These are phyloP conservation scores for Margarornis squamiger DNA, from an alignment of 2,797 vertebrate genomes.

Conservation along the genomic window DNA sequence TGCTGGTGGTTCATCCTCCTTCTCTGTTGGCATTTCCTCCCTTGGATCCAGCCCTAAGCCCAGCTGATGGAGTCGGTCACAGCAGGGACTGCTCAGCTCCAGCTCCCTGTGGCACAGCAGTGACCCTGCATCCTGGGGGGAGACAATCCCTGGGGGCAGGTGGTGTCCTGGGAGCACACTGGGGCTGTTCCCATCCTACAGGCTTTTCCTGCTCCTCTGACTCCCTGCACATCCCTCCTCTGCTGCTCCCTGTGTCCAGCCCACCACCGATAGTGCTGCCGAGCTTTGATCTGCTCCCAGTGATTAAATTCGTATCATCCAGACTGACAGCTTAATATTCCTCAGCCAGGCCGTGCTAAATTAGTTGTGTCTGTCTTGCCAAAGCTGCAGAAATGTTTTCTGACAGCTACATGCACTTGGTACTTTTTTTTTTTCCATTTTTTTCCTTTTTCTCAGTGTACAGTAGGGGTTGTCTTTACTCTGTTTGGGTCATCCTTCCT, in stretches of 20 bases:
- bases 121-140: fast-evolving
- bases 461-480: background rate
- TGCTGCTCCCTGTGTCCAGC: background rate
- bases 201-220: background rate
- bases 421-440: background rate
- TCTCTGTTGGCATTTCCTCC: fast-evolving
- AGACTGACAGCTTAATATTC: constrained; percentile 65
- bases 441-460: background rate
- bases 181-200: fast-evolving
- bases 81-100: background rate
- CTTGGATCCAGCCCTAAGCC: background rate
- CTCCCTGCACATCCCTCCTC: background rate
- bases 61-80: fast-evolving
- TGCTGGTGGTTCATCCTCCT: fast-evolving
- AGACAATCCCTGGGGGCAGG: fast-evolving
- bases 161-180: fast-evolving
- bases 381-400: constrained; percentile 57
- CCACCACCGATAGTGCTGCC: background rate
- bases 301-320: constrained; percentile 66
- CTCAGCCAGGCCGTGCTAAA: constrained; percentile 8
- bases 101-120: fast-evolving
- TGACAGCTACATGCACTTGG: constrained; percentile 49
- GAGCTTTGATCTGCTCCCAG: constrained; percentile 52
- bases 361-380: constrained; percentile 64
- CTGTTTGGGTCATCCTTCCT: background rate